Percentiles rank a stretch among this genome's conserved stretches.
Conservation (phyloP, 2,113 vertebrate genomes). For the Menidia beryllina region DNA sequence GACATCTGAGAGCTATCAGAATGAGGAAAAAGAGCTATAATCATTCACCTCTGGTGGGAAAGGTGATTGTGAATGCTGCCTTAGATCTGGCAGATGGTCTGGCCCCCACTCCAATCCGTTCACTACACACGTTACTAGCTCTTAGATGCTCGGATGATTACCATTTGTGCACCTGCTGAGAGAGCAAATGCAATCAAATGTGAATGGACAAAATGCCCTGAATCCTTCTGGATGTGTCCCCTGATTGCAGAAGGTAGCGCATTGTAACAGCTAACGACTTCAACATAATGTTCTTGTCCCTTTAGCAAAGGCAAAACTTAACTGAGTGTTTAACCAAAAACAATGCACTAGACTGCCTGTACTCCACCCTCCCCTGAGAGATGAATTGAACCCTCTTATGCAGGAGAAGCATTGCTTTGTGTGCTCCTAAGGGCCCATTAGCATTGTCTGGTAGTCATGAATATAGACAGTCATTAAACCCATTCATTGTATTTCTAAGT, state of each 20-base stretch:
- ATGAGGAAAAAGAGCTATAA: slow-evolving; percentile 27
- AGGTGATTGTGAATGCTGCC: slow-evolving; percentile 24
- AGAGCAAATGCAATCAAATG: slow-evolving; percentile 34
- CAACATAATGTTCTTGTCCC: slow-evolving; percentile 1
- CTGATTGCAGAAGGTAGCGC: slow-evolving; percentile 14
- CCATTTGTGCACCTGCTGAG: slow-evolving; percentile 16
- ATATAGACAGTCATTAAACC: not conserved
- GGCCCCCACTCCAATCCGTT: not conserved
- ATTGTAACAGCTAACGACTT: not conserved
- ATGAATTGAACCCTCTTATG: slow-evolving; percentile 33
- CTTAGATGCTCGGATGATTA: slow-evolving; percentile 12
- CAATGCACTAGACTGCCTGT: not conserved
- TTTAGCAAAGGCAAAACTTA: not conserved
- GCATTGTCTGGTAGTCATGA: not conserved
- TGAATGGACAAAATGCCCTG: slow-evolving; percentile 25
- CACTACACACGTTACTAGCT: not conserved
- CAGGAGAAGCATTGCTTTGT: slow-evolving; percentile 5
- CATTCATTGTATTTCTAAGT: too few species aligned
- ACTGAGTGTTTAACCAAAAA: not conserved
- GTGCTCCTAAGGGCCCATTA: not conserved
- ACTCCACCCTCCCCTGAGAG: slow-evolving; percentile 14
- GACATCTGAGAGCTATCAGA: slow-evolving; percentile 14
- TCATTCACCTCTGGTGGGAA: slow-evolving; percentile 25
- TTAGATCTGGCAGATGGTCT: slow-evolving; percentile 53
- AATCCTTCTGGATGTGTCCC: slow-evolving; percentile 20